phyloP scores from a whole-genome alignment of 2,113 vertebrate genomes.

The Symphodus melops region DNA sequence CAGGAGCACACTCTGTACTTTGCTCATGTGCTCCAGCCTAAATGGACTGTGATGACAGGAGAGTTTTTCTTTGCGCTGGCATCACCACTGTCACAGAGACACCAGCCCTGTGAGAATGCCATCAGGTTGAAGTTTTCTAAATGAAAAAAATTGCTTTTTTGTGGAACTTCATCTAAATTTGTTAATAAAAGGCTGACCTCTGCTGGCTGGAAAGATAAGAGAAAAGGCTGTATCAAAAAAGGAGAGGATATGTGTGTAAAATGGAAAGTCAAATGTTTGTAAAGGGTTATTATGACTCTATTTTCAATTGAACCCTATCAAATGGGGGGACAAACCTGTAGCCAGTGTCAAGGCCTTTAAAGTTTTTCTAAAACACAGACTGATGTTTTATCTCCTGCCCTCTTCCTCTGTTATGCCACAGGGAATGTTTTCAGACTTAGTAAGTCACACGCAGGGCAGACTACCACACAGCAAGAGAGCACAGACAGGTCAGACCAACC shows the following conservation, averaged over 20 bases:
- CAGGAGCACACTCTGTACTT: conserved; percentile 40
- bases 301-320: conserved; percentile 9
- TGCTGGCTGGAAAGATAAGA: conserved; percentile 78
- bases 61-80: conserved; percentile 33
- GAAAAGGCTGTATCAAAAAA: conserved; percentile 8
- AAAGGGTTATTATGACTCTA: not conserved
- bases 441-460: conserved; percentile 73
- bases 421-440: conserved; percentile 75
- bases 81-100: conserved; percentile 14
- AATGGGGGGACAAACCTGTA: not conserved
- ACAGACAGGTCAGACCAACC: conserved; percentile 79
- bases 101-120: not conserved
- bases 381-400: conserved; percentile 62
- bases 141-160: conserved; percentile 30
- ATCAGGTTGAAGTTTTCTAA: conserved; percentile 2
- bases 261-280: conserved; percentile 2
- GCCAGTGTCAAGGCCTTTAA: conserved; percentile 9
- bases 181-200: conserved; percentile 82
- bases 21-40: conserved; percentile 21
- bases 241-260: conserved; percentile 1
- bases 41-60: conserved; percentile 46
- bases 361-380: conserved; percentile 40
- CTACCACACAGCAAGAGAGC: conserved; percentile 81
- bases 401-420: conserved; percentile 69
- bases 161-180: conserved; percentile 49